Percentiles rank a stretch among this genome's conserved stretches.
These are phyloP conservation scores for Mamestra brassicae DNA, from an alignment of 2,888 invertebrate genomes.

Conservation along the genomic window DNA sequence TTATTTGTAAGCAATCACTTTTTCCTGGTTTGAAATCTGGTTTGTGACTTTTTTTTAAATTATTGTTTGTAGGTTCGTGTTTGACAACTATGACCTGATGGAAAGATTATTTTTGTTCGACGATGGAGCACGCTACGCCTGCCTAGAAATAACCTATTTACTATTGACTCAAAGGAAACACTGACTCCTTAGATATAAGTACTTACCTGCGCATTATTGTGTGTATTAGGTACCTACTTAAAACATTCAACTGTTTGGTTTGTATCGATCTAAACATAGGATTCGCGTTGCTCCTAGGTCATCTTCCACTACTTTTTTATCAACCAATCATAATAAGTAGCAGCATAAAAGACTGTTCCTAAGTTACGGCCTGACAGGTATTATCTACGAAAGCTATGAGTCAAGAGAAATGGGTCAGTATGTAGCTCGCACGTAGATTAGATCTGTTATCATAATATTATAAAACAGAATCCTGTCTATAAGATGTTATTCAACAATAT, in stretches of 20 bases:
- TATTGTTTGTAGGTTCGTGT: too few relatives aligned
- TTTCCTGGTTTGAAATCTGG: background rate
- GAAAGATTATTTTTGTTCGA: too few relatives aligned
- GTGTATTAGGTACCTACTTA: too few relatives aligned
- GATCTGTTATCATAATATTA: slow-evolving; percentile 27
- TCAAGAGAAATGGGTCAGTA: slow-evolving; percentile 47
- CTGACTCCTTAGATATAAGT: too few relatives aligned
- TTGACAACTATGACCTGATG: too few relatives aligned
- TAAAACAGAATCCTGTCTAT: slow-evolving; percentile 28
- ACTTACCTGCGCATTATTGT: too few relatives aligned
- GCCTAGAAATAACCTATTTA: too few relatives aligned
- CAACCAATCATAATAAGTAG: too few relatives aligned
- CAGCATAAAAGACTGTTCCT: too few relatives aligned
- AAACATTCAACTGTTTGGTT: background rate
- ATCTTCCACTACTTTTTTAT: too few relatives aligned
- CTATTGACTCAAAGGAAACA: too few relatives aligned
- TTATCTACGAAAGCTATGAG: slow-evolving; percentile 32
- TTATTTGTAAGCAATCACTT: background rate
- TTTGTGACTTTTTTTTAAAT: background rate
- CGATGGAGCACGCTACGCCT: too few relatives aligned
- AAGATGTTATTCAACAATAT: slow-evolving; percentile 19
- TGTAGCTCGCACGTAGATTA: slow-evolving; percentile 33
- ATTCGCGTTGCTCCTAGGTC: background rate
- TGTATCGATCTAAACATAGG: background rate
- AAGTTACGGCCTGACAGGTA: background rate